These are phyloP conservation scores for Poeciliopsis presidionis DNA, from an alignment of 2,797 vertebrate species.

Conservation along the genomic window DNA sequence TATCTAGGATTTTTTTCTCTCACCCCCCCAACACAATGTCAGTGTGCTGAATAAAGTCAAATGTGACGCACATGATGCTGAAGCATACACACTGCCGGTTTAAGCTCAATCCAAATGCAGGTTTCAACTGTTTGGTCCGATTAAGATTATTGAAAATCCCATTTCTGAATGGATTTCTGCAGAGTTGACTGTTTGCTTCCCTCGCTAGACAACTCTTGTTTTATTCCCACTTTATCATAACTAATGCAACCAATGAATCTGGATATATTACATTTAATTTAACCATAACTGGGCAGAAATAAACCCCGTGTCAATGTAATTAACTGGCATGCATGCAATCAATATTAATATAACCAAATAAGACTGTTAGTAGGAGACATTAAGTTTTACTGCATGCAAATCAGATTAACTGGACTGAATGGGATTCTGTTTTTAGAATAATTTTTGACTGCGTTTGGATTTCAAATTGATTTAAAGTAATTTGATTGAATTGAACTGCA, in stretches of 20 bases:
- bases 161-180: neutral
- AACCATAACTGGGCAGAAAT: neutral
- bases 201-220: neutral
- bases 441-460: neutral
- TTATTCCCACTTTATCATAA: neutral
- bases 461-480: neutral
- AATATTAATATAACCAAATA: neutral
- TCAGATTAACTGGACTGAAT: neutral
- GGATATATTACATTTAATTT: neutral
- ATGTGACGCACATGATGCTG: slow-evolving; percentile 11
- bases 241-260: neutral
- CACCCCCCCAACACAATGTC: neutral
- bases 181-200: neutral
- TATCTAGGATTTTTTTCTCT: slow-evolving; percentile 33
- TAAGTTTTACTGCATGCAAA: neutral
- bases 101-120: slow-evolving; percentile 10
- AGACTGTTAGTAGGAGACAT: neutral
- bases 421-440: neutral
- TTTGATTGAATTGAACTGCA: neutral
- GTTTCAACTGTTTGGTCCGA: neutral
- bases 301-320: neutral
- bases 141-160: neutral
- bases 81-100: slow-evolving; percentile 1
- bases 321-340: neutral
- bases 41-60: slow-evolving; percentile 1